A percentile compares a stretch with the other conserved stretches of the same genome.
phyloP scores from a whole-genome alignment of 1,140 invertebrate genomes.

The Riptortus pedestris region DNA sequence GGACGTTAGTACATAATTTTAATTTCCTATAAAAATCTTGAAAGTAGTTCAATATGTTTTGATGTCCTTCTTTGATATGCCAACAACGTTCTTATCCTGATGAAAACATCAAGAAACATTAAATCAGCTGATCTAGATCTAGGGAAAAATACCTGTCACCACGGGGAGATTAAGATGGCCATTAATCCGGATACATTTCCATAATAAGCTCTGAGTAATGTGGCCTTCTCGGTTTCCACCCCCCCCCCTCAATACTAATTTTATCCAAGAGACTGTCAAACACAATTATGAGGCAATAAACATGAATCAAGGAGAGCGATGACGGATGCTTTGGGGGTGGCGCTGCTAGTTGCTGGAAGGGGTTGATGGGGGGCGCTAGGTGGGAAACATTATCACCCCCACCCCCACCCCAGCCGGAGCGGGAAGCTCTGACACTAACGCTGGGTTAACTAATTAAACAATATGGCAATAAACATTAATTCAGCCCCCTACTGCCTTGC shows the following conservation, averaged over 20 bases:
- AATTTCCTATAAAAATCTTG: too few relatives aligned
- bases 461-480: slow-evolving; percentile 22
- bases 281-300: slow-evolving; percentile 12
- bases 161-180: too few relatives aligned
- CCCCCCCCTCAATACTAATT: background rate
- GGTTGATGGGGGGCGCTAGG: background rate
- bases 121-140: too few relatives aligned
- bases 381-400: slow-evolving; percentile 8
- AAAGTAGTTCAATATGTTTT: too few relatives aligned
- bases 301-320: slow-evolving; percentile 11
- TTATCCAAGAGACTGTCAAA: slow-evolving; percentile 5
- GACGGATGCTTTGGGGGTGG: background rate
- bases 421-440: slow-evolving; percentile 8
- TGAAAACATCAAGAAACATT: too few relatives aligned
- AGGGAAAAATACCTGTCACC: too few relatives aligned
- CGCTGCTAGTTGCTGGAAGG: background rate
- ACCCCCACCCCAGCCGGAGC: background rate
- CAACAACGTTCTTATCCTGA: too few relatives aligned
- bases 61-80: too few relatives aligned
- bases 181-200: too few relatives aligned
- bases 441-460: slow-evolving; percentile 19
- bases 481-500: background rate
- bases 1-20: too few relatives aligned
- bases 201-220: too few relatives aligned
- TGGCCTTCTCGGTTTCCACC: too few relatives aligned